A percentile compares a stretch with the other conserved stretches of the same genome.
These are phyloP conservation scores for Elgaria multicarinata DNA, from an alignment of 2,113 vertebrate genomes.

Conservation along the genomic window DNA sequence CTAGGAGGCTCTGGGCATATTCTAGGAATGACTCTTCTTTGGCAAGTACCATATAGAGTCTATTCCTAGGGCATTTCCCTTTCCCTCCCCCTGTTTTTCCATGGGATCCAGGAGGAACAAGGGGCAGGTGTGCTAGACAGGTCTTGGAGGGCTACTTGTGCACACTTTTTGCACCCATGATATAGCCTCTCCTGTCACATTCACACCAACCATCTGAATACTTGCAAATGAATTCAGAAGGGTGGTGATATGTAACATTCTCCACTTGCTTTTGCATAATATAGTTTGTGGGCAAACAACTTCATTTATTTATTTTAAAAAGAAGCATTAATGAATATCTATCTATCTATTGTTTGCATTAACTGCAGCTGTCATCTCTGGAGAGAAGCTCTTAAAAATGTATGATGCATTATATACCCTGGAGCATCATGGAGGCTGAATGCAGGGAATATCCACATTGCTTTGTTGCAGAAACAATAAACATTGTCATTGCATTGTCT, in stretches of 20 bases:
- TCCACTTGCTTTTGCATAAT: background rate
- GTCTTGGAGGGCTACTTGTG: too few species aligned
- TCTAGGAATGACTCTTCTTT: too few species aligned
- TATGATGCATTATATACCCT: conserved; percentile 27
- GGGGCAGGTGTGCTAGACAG: too few species aligned
- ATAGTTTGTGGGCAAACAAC: background rate
- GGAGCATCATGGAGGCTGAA: conserved; percentile 21
- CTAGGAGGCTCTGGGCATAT: too few species aligned
- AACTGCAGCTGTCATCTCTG: conserved; percentile 15
- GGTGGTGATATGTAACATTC: background rate
- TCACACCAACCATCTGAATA: background rate
- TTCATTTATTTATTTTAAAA: background rate
- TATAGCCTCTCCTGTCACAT: background rate
- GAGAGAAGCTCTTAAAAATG: conserved; percentile 47
- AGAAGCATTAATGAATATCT: conserved; percentile 4
- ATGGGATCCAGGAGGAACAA: too few species aligned
- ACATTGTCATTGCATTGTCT: conserved; percentile 31
- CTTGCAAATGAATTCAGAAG: background rate
- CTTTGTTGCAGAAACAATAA: conserved; percentile 54
- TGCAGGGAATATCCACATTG: conserved; percentile 28
- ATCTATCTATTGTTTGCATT: conserved; percentile 10
- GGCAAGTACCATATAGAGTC: too few species aligned
- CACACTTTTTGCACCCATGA: background rate
- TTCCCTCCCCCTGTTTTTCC: too few species aligned
- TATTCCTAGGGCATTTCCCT: too few species aligned